A percentile compares a stretch with the other conserved stretches of the same genome.
These are phyloP conservation scores for Homalodisca vitripennis DNA, from an alignment of 1,140 invertebrate genomes.

Conservation along the genomic window DNA sequence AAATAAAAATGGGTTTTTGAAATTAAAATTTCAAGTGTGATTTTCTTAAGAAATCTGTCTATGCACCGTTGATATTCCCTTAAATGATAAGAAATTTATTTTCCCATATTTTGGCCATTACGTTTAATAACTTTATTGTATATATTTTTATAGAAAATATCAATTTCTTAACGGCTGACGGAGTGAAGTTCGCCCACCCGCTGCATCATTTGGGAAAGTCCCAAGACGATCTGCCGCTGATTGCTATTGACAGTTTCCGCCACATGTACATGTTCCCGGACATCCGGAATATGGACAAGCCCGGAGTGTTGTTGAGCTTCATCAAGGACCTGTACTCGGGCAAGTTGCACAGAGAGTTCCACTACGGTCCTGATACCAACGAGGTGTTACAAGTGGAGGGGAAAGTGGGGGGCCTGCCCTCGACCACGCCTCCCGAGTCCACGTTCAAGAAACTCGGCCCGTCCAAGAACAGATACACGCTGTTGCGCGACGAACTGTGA, in stretches of 20 bases:
- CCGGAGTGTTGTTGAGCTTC: conserved; percentile 86
- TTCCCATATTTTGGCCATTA: too few species aligned
- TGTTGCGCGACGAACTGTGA: conserved; percentile 51
- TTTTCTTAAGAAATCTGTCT: too few species aligned
- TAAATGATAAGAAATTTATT: too few species aligned
- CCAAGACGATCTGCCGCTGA: conserved; percentile 85
- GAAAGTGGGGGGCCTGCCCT: conserved; percentile 50
- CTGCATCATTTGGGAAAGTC: conserved; percentile 96
- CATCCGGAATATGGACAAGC: conserved; percentile 71
- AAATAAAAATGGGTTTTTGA: too few species aligned
- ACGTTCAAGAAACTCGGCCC: conserved; percentile 97
- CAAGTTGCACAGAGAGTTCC: conserved; percentile 97
- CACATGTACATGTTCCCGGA: conserved; percentile 98
- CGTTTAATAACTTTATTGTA: too few species aligned
- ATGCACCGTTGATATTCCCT: too few species aligned
- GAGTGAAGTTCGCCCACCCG: conserved; percentile 95
- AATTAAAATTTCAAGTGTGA: too few species aligned
- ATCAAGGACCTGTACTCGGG: conserved; percentile 91
- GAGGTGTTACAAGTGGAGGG: conserved; percentile 40
- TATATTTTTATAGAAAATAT: conserved; percentile 82
- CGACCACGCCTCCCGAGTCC: conserved; percentile 91
- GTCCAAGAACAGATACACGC: conserved; percentile 94
- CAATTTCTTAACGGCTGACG: conserved; percentile 97
- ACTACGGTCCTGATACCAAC: conserved; percentile 86
- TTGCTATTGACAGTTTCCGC: conserved; percentile 98